Evolutionary conservation across 2,888 invertebrate species (phyloP), one percentile per base, ranked within the genome.

Genomic region (Criorhina ranunculi): DNA sequence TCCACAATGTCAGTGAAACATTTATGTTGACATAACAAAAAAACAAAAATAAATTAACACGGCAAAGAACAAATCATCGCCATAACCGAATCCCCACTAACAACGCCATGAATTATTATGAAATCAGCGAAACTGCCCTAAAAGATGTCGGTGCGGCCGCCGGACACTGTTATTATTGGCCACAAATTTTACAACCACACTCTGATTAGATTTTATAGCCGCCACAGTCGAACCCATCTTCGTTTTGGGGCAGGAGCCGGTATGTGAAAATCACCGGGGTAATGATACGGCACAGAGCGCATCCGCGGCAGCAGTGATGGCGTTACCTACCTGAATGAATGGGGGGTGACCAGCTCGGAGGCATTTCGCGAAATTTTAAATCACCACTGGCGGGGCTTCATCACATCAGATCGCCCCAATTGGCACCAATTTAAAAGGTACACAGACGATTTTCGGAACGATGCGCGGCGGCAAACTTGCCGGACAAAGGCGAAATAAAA

Each of bases 391-490:
- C n/a, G n/a, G n/a, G n/a, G 70, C 85, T 85, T 85, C 75, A 83
- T 76, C 85, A 80, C 85, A 80, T 85, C 80, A 40, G 80, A 66
- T 85, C 79, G 46, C 60, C 75, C 64, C 85, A 85, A 80, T 85
- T 85, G 85, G 85, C 85, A 80, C 80, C 85, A 85, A 85, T 85
- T 85, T 85, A 85, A 80, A 85, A 85, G 85, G 80, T 85, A 85
- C 85, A 85, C 85, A 85, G 76, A 76, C 80, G 66, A 76, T 80
- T 85, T 85, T 80, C 67, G 66, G 64, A 6, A 57, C 49, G 64
- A 72, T 72, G 24, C 24, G 72, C 44, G 55, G 78, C 80, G 76
- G 77, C 77, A 60, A 53, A 42, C 55, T 24, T 31, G 49, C 60
- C 49, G 44, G 66, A 82, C 79, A 83, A 83, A 83, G 49, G 11